Conservation (phyloP, 1,140 invertebrate genomes). For the Cydia strobilella region DNA sequence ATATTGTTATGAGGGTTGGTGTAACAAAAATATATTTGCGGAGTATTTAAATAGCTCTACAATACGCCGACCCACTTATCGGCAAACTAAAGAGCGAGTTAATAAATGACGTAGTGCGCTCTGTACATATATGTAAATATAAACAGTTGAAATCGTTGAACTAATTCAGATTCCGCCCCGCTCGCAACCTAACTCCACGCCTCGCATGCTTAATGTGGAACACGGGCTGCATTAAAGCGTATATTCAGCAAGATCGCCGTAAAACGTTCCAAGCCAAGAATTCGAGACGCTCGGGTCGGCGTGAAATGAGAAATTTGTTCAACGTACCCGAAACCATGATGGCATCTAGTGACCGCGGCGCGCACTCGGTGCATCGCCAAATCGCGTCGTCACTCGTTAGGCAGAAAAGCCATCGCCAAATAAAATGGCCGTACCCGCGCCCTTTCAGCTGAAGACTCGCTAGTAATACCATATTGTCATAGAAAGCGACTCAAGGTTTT, state of each 20-base stretch:
- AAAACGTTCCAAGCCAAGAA: conserved; percentile 46
- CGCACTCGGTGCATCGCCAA: conserved; percentile 55
- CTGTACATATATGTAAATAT: neutral
- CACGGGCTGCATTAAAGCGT: conserved; percentile 5
- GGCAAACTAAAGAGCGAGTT: neutral
- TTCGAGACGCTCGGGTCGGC: conserved; percentile 36
- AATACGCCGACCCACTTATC: neutral
- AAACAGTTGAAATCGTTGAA: conserved; percentile 18
- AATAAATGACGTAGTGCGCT: conserved; percentile 17
- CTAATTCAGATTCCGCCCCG: neutral
- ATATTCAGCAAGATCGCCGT: conserved; percentile 42
- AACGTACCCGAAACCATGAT: conserved; percentile 66
- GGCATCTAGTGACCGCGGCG: conserved; percentile 50
- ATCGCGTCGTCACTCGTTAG: conserved; percentile 42
- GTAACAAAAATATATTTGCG: neutral
- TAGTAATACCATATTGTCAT: conserved; percentile 58
- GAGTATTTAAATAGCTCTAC: neutral
- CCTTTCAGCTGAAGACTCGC: conserved; percentile 53
- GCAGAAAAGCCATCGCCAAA: conserved; percentile 37
- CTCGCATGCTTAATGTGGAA: neutral
- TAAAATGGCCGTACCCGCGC: conserved; percentile 45
- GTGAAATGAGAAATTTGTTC: conserved; percentile 44
- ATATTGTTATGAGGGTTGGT: neutral
- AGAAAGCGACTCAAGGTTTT: conserved; percentile 67
- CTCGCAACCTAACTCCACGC: neutral